Evolutionary conservation across 2,113 vertebrate genomes (phyloP), one percentile per base, ranked within the genome.

Genomic region (Typhlomys cinereus): DNA sequence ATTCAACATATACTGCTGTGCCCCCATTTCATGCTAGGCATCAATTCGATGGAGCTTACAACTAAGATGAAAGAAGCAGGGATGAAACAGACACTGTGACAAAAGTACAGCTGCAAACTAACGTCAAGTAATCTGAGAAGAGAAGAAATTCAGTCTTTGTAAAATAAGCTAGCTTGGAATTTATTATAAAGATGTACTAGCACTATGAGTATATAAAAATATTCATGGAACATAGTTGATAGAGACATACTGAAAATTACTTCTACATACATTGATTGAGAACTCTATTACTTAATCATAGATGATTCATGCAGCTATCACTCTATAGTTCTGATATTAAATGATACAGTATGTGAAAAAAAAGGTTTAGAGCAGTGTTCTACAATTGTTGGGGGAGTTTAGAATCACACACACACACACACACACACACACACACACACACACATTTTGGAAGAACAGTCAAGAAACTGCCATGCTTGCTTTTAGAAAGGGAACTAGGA

Each of bases 141-240:
- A 50, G 83, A 93, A 87, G 9, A 57, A 90, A 87, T 48, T 57
- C 31, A 54, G 62, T 29, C 46, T 92, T 86, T 61, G 46, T 7
- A 86, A 67, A 95, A 76, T 85, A 93, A 39, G 31, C 81, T 90
- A 17, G 71, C 62, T 61, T 82, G 41, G 61, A 93, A 88, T 92
- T 92, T 82, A 91, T 39, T 81, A 39, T 81, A 90, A 14, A 92
- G 61, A 64, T 85, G 95, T 11, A 85, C 34, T 83, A 90, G 81
- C 29, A 57, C 23, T 62, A 74, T n/a, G 52, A 76, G 44, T 20
- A 52, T 34, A 41, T 67, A 81, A n/a, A n/a, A n/a, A n/a, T n/a
- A n/a, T n/a, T n/a, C n/a, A n/a, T n/a, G n/a, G n/a, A n/a, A n/a
- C n/a, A n/a, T n/a, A n/a, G n/a, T n/a, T n/a, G n/a, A n/a, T n/a